Evolutionary conservation across 2,113 vertebrate genomes (phyloP), one percentile per base, ranked within the genome.

Genomic region (Carettochelys insculpta): DNA sequence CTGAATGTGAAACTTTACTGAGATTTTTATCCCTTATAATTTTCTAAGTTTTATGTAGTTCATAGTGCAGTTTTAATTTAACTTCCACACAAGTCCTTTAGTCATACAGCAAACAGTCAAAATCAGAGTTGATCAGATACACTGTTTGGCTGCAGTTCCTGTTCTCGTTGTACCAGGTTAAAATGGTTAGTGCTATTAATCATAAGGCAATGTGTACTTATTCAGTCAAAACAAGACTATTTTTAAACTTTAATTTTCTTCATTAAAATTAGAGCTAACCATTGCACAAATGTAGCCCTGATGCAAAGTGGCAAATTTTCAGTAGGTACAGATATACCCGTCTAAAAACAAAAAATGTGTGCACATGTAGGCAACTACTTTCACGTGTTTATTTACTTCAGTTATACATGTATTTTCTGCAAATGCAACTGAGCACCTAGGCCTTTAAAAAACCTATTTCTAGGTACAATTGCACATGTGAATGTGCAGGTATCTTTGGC

Each of bases 1-100:
- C 76, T 96, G 94, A 65, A 78, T 89, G 87, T 50, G 22, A 94
- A 82, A 17, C 9, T 94, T 95, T 95, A 93, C 83, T 90, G 82
- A 78, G 11, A 86, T 58, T 88, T n/a, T 90, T 89, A 86, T 93
- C 27, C 75, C 68, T 41, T 83, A 77, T 24, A 50, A 51, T 95
- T 97, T 88, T 94, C 56, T 51, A 95, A 86, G 31, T 91, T 93
- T 88, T 90, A 76, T 86, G 58, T 43, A 77, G 58, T 84, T 93
- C 54, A 51, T 16, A 86, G 78, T 27, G 80, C 9, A 58, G 41
- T 65, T 94, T 68, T 83, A 85, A 78, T 50, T 91, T 78, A 88
- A 90, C 65, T 43, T 77, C 22, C 90, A 80, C 58, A 85, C 75
- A 94, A 93, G 51, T n/a, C 52, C 76, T 47, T 47, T 43, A 88